Conservation (phyloP, 1,140 invertebrate species). For the Drosophila saltans region DNA sequence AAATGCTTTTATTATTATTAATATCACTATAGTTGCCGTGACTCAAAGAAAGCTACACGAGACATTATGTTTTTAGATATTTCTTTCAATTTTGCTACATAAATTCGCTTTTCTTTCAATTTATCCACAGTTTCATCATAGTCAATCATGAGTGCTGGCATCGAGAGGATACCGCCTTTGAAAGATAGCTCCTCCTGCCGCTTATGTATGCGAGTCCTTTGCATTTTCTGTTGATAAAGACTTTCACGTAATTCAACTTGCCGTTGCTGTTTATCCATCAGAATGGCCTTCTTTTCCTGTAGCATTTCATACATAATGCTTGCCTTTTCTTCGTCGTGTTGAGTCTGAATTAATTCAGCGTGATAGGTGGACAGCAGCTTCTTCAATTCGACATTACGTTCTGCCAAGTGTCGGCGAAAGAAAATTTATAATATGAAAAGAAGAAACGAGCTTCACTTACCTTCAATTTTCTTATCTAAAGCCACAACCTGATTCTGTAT, state of each 20-base stretch:
- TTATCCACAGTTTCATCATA: conserved; percentile 56
- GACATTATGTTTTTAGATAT: conserved; percentile 16
- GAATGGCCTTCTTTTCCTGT: rapidly evolving
- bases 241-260: conserved; percentile 1
- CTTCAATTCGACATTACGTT: conserved; percentile 57
- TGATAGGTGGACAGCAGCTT: conserved; percentile 41
- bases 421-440: not conserved
- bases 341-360: conserved; percentile 42
- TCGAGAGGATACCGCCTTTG: conserved; percentile 62
- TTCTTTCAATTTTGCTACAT: conserved; percentile 31
- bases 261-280: not conserved
- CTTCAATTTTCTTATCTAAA: conserved; percentile 71
- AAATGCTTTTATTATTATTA: not conserved
- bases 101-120: conserved; percentile 9
- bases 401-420: conserved; percentile 20
- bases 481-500: conserved; percentile 55
- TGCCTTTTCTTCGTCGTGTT: conserved; percentile 62
- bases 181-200: conserved; percentile 33
- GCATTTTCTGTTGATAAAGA: conserved; percentile 34
- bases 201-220: conserved; percentile 24
- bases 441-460: not conserved
- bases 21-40: not conserved
- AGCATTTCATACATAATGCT: conserved; percentile 26
- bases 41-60: conserved; percentile 23
- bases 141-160: conserved; percentile 66